phyloP scores from a whole-genome alignment of 2,888 invertebrate genomes.

The Mallateleia sp. region DNA sequence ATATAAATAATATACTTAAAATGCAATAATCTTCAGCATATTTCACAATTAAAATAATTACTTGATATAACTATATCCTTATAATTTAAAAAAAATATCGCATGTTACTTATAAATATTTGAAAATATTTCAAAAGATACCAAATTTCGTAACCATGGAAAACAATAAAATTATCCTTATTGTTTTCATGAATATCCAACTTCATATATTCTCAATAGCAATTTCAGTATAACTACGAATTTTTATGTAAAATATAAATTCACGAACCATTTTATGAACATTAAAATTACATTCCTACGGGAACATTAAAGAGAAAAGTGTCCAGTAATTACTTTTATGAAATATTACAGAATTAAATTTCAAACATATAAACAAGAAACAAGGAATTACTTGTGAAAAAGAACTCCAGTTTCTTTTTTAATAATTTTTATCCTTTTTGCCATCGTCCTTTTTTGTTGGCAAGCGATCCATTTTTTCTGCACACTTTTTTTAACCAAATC shows the following conservation, averaged over 20 bases:
- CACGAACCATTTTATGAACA: not conserved
- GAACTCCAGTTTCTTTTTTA: not conserved
- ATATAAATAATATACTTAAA: too few species aligned
- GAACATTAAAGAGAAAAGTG: conserved; percentile 6
- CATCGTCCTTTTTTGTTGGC: not conserved
- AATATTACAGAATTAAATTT: conserved; percentile 14
- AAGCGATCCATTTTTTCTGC: not conserved
- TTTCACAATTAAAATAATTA: too few species aligned
- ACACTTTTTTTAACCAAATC: conserved; percentile 26
- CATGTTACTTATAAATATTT: too few species aligned
- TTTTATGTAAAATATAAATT: conserved; percentile 4
- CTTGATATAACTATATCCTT: too few species aligned
- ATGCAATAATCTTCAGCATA: too few species aligned
- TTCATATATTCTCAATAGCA: conserved; percentile 3
- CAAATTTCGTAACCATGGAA: too few species aligned
- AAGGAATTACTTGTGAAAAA: not conserved
- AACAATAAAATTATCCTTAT: too few species aligned
- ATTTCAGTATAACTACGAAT: conserved; percentile 13
- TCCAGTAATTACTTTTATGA: conserved; percentile 5
- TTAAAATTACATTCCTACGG: conserved; percentile 2
- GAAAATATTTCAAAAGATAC: too few species aligned
- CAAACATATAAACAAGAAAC: not conserved
- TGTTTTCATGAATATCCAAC: not conserved
- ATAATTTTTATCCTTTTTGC: not conserved
- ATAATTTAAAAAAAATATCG: too few species aligned